Evolutionary conservation across 2,113 vertebrate genomes (phyloP), one percentile per base, ranked within the genome.

Genomic region (Dipodomys merriami): DNA sequence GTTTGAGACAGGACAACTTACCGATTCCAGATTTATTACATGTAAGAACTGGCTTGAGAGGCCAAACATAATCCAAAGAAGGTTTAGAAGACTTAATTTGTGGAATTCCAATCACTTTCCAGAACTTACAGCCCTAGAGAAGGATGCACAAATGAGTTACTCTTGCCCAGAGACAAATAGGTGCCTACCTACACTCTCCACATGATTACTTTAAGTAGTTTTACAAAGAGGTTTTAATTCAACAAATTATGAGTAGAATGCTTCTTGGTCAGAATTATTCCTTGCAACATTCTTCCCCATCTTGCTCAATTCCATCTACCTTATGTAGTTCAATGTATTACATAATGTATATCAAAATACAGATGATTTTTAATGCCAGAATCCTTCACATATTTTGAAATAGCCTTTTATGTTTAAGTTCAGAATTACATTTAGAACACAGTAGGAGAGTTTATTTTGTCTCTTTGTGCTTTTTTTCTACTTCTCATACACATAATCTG

Each of bases 391-490:
- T 71, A 71, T 83, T 83, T 68, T 93, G 46, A 95, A 2, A 12
- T 71, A 64, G 20, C 4, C 12, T 5, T 30, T 91, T 78, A 46
- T 13, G 57, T 49, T 91, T 88, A 77, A 44, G 9, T 87, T 82
- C 65, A 27, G 13, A 73, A 74, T 77, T 91, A 5, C 20, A 93
- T 83, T 94, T 74, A 29, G 83, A 78, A 53, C 27, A 77, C 23
- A 10, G 74, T 93, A 68, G 30, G 15, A 76, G 9, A 23, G 6
- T 62, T 18, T n/a, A 7, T n/a, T 16, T 69, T 33, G 23, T 60
- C 10, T 53, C 2, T 39, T 23, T 71, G 10, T 35, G 39, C 65
- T 87, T 85, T 79, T 60, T 5, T 39, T 80, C 33, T 35, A 27
- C 4, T 12, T n/a, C 18, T 73, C 30, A 64, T 8, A 86, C 11